These are phyloP conservation scores for Galagoides demidoff DNA, from an alignment of 2,797 vertebrate species.

Conservation along the genomic window DNA sequence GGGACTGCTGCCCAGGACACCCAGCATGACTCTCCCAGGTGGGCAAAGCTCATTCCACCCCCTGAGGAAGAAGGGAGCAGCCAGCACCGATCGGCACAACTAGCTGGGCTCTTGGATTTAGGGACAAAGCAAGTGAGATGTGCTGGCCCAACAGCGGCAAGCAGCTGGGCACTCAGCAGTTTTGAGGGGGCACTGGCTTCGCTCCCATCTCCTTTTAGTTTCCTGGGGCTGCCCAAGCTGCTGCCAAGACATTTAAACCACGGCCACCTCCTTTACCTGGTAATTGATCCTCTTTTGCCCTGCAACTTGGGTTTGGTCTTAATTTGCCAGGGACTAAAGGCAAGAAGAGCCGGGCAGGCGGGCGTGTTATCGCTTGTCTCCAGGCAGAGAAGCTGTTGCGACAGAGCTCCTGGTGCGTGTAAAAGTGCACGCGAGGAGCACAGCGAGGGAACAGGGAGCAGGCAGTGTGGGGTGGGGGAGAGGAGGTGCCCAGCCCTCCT, in stretches of 20 bases:
- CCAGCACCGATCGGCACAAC: neutral
- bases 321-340: constrained; percentile 84
- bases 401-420: constrained; percentile 77
- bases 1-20: neutral
- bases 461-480: neutral
- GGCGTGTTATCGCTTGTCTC: constrained; percentile 87
- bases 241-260: constrained; percentile 58
- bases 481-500: neutral
- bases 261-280: constrained; percentile 80
- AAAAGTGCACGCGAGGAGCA: constrained; percentile 75
- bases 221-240: neutral
- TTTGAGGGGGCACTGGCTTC: neutral
- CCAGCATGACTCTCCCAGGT: neutral
- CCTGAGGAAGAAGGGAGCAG: neutral
- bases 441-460: neutral
- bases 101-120: neutral
- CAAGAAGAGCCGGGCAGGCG: constrained; percentile 83
- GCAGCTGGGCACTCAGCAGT: neutral
- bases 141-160: neutral
- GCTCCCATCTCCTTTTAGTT: neutral
- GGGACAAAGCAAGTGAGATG: neutral
- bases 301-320: constrained; percentile 86
- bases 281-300: constrained; percentile 83
- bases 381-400: constrained; percentile 79
- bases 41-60: neutral